Evolutionary conservation across 2,888 invertebrate species (phyloP).

Genomic region (Amblyjoppa proteus): DNA sequence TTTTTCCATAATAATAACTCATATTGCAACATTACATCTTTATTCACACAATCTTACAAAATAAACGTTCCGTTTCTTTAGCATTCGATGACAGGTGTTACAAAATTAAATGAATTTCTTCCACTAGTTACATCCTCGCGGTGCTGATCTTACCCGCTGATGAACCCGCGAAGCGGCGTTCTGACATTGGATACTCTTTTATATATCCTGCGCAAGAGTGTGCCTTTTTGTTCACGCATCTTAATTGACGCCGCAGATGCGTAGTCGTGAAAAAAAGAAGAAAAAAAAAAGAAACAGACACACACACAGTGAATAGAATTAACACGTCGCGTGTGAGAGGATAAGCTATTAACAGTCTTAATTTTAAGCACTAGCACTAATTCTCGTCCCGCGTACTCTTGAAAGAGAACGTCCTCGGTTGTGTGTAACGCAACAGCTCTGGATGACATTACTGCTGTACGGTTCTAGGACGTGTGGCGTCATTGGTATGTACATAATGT

Average conservation of each 20-base stretch:
- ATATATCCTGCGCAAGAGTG: constrained; percentile 1
- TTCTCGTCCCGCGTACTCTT: constrained; percentile 7
- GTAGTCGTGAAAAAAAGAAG: neutral
- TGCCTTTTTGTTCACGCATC: constrained; percentile 41
- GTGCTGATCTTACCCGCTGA: constrained; percentile 36
- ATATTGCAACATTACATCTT: constrained; percentile 34
- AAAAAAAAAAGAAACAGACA: constrained; percentile 10
- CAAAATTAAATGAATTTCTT: constrained; percentile 28
- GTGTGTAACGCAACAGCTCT: constrained; percentile 20
- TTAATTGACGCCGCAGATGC: constrained; percentile 38
- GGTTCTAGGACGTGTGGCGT: constrained; percentile 55
- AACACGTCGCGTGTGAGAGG: constrained; percentile 32
- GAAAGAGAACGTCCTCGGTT: constrained; percentile 39
- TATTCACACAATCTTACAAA: constrained; percentile 49
- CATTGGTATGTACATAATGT: constrained; percentile 57
- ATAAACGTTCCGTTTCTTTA: constrained; percentile 27
- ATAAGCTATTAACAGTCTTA: constrained; percentile 48
- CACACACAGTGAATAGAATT: constrained; percentile 31
- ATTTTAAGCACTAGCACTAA: constrained; percentile 45
- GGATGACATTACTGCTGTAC: constrained; percentile 46
- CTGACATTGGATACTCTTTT: constrained; percentile 30
- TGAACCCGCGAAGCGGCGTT: constrained; percentile 46
- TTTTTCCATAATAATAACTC: constrained; percentile 21
- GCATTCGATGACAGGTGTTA: constrained; percentile 22
- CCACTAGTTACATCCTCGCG: constrained; percentile 4